Percentiles rank a stretch among this genome's conserved stretches.
phyloP scores from a whole-genome alignment of 2,888 invertebrate species.

The Heliconius sara region DNA sequence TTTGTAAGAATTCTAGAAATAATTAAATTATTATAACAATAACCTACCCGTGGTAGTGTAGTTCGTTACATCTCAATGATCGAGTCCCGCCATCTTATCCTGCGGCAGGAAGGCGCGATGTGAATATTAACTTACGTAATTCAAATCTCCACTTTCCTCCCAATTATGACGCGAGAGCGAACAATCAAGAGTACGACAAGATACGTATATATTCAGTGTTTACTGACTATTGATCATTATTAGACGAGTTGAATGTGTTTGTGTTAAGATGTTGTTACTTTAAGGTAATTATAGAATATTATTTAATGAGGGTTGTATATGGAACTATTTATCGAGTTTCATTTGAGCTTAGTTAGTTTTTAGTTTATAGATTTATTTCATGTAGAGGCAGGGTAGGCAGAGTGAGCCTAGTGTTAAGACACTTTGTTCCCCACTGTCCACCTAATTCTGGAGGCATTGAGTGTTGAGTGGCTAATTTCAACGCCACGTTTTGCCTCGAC shows the following conservation, averaged over 20 bases:
- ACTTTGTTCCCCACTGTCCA: too few species aligned
- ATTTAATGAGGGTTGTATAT: not conserved
- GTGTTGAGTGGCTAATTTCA: too few species aligned
- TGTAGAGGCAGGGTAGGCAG: too few species aligned
- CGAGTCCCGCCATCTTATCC: not conserved
- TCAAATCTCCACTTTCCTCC: constrained; percentile 6
- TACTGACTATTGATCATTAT: not conserved
- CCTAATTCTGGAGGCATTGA: too few species aligned
- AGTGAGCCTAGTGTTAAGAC: too few species aligned
- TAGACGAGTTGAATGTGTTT: too few species aligned
- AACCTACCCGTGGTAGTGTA: too few species aligned
- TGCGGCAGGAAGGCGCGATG: not conserved
- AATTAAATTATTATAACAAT: too few species aligned
- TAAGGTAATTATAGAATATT: not conserved
- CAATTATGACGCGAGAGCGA: constrained; percentile 11
- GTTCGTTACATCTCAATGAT: not conserved
- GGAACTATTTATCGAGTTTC: not conserved
- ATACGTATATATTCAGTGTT: not conserved
- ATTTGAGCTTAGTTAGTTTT: not conserved
- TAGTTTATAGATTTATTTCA: too few species aligned
- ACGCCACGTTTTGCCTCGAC: too few species aligned
- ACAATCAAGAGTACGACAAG: not conserved
- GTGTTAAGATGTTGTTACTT: too few species aligned
- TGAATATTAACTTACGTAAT: constrained; percentile 6
- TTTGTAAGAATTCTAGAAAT: too few species aligned